Evolutionary conservation across 2,797 vertebrate species (phyloP), one percentile per base, ranked within the genome.

Genomic region (Mallotus villosus): DNA sequence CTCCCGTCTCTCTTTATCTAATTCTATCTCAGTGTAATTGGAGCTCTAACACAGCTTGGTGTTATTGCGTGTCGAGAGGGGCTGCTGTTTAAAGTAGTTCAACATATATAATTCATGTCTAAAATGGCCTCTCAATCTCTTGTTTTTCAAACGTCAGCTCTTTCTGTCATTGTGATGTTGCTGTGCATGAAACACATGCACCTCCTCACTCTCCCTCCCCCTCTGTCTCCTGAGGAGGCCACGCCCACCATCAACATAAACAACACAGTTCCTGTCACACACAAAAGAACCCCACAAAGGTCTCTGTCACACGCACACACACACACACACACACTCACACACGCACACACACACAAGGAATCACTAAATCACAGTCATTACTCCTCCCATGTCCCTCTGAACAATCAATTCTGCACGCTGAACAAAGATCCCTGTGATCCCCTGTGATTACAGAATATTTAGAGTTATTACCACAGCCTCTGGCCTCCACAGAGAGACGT

Each of bases 31-130:
- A 72, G 72, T 81, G 73, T 82, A 81, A 78, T 74, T 86, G 75
- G 63, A 60, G 77, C 72, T 62, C 57, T 79, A 88, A 89, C 83
- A 76, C 85, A 81, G 81, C 78, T 77, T 66, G 75, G 61, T 74
- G 87, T 89, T 91, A 81, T 91, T 89, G 90, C 80, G 85, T 85
- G 89, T 91, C 89, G 90, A 91, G 87, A 82, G 81, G 71, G 73
- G 78, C 79, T 83, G 84, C 90, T 88, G 88, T 90, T 92, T 88
- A 91, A 92, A 93, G 89, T 86, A 85, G 82, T 86, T 85, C 72
- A 22, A 19, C 77, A 92, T 93, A 78, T 91, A 91, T 93, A 92
- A 93, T 93, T 92, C 88, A 93, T 89, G 87, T 78, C 69, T 57
- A 67, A 71, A 88, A 79, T 80, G 34, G 86, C 87, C 78, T 79